Evolutionary conservation across 2,113 vertebrate species (phyloP), one percentile per base, ranked within the genome.

Genomic region (cat (Felis catus)): DNA sequence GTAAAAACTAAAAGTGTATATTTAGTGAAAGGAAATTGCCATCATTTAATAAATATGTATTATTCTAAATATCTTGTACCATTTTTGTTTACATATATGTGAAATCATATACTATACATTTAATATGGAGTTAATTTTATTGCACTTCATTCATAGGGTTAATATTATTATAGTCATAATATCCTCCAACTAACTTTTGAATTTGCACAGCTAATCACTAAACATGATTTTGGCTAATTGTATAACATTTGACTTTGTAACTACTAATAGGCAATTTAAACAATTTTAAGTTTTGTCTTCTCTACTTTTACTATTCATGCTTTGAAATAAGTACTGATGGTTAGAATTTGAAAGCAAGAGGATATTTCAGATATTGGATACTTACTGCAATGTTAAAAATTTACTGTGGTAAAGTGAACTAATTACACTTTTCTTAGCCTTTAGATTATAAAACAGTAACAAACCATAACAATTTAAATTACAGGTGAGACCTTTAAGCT

Each of bases 1-100:
- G 45, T 33, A 14, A 39, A 87, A 71, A 33, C 51, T 25, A 89
- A 9, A 19, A 73, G 89, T 98, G 83, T 87, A 21, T n/a, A 93
- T n/a, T 96, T 93, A 25, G 92, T 95, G 23, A 90, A n/a, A 95
- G n/a, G 5, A 95, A 89, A 68, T 48, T 97, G 63, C 15, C 39
- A 58, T 79, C 79, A 82, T 93, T 87, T 27, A 79, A 96, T 13
- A 91, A 48, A 61, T 73, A 71, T 76, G 48, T 39, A 36, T 61
- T 79, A 92, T 86, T 80, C 18, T 6, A 7, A 90, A 94, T 96
- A 41, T 55, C 76, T 79, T 71, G 14, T 39, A 88, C 14, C 3
- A 23, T 19, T 71, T 41, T 95, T 81, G 5, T 95, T 76, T n/a
- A 85, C 23, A 48, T 93, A 63, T 19, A 79, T 14, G 1, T 63